Percentiles rank a stretch among this genome's conserved stretches.
phyloP scores from a whole-genome alignment of 2,113 vertebrate genomes.

The Paradoxurus hermaphroditus region DNA sequence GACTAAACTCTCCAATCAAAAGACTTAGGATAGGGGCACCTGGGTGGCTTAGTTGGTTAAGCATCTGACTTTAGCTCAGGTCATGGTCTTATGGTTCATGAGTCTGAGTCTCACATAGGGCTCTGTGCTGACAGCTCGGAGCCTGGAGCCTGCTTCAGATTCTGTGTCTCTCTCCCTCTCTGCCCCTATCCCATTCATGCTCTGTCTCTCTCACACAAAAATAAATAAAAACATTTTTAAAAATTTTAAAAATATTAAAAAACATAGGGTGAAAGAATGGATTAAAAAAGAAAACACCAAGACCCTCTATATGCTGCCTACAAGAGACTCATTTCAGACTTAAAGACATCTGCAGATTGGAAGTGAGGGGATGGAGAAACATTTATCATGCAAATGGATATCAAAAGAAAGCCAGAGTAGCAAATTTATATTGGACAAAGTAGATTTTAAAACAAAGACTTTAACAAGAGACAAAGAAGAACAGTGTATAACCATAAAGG shows the following conservation, averaged over 20 bases:
- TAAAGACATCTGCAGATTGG: neutral
- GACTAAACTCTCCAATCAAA: neutral
- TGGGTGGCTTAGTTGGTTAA: too few relatives aligned
- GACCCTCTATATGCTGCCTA: neutral
- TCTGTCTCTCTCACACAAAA: too few relatives aligned
- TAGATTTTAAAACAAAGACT: neutral
- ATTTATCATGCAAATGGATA: neutral
- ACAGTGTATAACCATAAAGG: neutral
- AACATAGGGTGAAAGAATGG: too few relatives aligned
- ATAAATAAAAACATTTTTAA: too few relatives aligned
- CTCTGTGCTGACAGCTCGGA: too few relatives aligned
- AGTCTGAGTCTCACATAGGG: too few relatives aligned
- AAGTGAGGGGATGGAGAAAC: neutral
- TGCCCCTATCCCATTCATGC: too few relatives aligned
- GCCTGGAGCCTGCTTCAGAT: too few relatives aligned
- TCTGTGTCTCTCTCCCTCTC: too few relatives aligned
- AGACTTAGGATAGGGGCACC: neutral
- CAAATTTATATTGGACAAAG: neutral
- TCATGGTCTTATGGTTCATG: too few relatives aligned
- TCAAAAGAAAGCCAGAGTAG: neutral
- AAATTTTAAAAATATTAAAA: too few relatives aligned
- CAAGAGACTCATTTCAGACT: neutral
- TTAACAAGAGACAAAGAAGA: neutral
- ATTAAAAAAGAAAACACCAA: neutral
- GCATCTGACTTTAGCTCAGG: too few relatives aligned